Base-by-base conservation (phyloP, 92 coral and sea anemone genomes). In the Umimayanthus kanabou region DNA sequence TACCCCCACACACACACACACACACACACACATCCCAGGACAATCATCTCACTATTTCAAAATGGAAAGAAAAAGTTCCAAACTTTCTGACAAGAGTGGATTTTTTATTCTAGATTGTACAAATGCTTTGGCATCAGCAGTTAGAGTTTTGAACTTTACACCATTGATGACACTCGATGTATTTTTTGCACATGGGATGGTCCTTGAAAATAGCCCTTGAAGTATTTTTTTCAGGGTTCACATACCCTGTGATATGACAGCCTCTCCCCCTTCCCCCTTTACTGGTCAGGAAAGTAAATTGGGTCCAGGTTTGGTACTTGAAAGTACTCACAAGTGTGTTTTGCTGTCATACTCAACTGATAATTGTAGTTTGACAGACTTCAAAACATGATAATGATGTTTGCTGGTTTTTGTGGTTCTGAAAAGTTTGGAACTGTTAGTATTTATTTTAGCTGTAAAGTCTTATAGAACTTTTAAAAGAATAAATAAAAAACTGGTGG, bases 271-370 rank as follows among this genome's bases (percentile, higher is more conserved):
- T 0, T 22, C 65, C 65, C 23, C 69, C 26, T 0, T 20, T 16
- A 3, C 69, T 22, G 20, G 16, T 55, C 3, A 16, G 64, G 64
- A 2, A 11, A 55, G 11, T 2, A 55, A 11, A 55, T 55, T 16
- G 2, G 16, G 11, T 61, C 26, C 69, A 61, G 25, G 7, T 61
- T 53, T 53, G 58, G 58, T 53, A 53, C 13, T 11, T 53, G 50
- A 53, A 53, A 53, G 58, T 18, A 11, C 20, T 53, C 58, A 13
- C 2, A 11, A 47, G 30, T 69, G 22, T 20, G 10, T 72, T 72
- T 72, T 72, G 8, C 80, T 76, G 69, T 22, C 80, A 76, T 11
- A 9, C 80, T 76, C 58, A 42, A 20, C 80, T 76, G 80, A 76
- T 76, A 40, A 76, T 1, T 43, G 58, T 25, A 76, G 37, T 72